phyloP scores from a whole-genome alignment of 30 jellyfish, hydroid and myxozoan species.

The Hydra vulgaris region DNA sequence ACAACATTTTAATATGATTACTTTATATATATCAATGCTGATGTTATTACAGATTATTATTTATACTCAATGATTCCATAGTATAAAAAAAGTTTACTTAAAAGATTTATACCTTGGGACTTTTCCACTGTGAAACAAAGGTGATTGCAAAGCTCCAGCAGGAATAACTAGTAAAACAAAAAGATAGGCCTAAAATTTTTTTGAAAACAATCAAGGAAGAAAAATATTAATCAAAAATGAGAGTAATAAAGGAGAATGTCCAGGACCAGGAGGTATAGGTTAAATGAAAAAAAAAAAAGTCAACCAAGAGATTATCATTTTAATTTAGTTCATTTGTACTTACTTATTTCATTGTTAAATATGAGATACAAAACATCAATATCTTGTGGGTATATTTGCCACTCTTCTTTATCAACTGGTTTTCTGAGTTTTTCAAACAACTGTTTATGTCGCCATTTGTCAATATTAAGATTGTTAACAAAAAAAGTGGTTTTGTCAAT shows the following conservation, averaged over 20 bases:
- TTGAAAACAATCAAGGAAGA: neutral
- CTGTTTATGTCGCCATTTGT: conserved; percentile 63
- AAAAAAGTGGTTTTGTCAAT: conserved; percentile 48
- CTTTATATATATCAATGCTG: too few species aligned
- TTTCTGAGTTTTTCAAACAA: conserved; percentile 75
- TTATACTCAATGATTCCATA: too few species aligned
- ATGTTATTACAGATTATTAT: too few species aligned
- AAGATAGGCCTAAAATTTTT: neutral
- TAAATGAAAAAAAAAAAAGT: neutral
- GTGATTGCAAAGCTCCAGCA: conserved; percentile 94
- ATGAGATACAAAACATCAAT: conserved; percentile 93
- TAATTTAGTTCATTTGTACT: neutral
- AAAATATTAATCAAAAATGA: too few species aligned
- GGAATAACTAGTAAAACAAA: conserved; percentile 55
- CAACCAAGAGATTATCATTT: too few species aligned
- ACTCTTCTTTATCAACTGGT: conserved; percentile 85
- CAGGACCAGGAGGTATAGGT: neutral
- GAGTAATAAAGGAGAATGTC: too few species aligned
- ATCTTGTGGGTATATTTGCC: conserved; percentile 98
- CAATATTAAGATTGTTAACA: conserved; percentile 63
- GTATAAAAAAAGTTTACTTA: too few species aligned
- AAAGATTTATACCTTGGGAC: conserved; percentile 92
- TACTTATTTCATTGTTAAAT: conserved; percentile 74
- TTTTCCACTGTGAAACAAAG: conserved; percentile 78
- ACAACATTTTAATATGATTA: too few species aligned